phyloP scores from a whole-genome alignment of 2,888 invertebrate genomes.

The Heliothis peltigera region DNA sequence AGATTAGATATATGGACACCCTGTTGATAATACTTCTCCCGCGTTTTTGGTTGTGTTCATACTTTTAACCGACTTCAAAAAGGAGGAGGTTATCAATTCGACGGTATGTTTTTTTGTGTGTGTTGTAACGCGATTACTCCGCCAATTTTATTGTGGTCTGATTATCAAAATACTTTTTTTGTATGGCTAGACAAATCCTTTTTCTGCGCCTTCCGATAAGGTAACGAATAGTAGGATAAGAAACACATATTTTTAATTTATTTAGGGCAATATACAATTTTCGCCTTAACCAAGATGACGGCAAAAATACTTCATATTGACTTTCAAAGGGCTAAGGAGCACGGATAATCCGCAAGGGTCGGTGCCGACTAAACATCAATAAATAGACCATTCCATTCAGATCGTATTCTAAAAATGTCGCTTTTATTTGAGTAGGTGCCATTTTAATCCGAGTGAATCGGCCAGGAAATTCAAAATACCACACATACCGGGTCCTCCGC shows the following conservation, averaged over 20 bases:
- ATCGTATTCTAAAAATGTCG: constrained; percentile 46
- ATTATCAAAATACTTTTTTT: no score
- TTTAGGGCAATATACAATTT: neutral
- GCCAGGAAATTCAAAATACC: constrained; percentile 42
- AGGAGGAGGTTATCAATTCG: no score
- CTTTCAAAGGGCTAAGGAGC: neutral
- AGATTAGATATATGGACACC: no score
- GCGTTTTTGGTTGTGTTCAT: neutral
- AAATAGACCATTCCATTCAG: constrained; percentile 12
- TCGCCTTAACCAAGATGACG: neutral
- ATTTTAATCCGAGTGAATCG: constrained; percentile 51
- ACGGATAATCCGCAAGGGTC: neutral
- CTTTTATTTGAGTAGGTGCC: constrained; percentile 31
- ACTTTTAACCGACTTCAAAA: no score
- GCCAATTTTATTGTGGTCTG: no score
- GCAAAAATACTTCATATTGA: neutral
- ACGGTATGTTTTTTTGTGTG: no score
- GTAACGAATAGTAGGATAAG: neutral
- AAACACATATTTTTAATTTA: no score
- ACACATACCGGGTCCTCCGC: constrained; percentile 51
- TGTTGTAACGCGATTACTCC: no score
- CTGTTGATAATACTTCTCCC: neutral
- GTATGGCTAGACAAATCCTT: no score
- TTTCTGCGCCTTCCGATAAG: no score
- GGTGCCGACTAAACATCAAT: neutral